Evolutionary conservation across 2,797 vertebrate genomes (phyloP), one percentile per base, ranked within the genome.

Genomic region (Gastrophryne carolinensis): DNA sequence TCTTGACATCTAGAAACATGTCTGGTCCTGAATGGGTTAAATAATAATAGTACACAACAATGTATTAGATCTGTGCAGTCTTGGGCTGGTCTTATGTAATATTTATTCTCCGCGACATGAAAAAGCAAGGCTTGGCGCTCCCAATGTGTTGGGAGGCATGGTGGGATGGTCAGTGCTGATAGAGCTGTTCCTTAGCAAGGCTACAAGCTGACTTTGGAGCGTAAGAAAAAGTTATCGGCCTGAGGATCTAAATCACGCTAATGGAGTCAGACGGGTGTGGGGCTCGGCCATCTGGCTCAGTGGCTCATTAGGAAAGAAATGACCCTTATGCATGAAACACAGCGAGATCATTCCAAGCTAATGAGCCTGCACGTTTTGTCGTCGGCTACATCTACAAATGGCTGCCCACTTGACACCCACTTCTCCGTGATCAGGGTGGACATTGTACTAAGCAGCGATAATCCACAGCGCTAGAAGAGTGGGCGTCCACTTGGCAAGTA

Each of bases 231-330:
- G 34, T 73, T 73, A 78, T 87, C 85, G 83, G 60, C 78, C 81
- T 80, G 71, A 80, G 85, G 80, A 70, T 75, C 79, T 85, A 82
- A 83, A 84, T 81, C 82, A 79, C 7, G 58, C 66, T 80, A 73
- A 82, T 80, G 72, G 64, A 65, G 73, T 73, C 37, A 67, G 67
- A 81, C 69, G 72, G 69, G 71, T 70, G 75, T 63, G 80, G 71
- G 81, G 53, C 82, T 79, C n/a, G 75, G 82, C 81, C 83, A 82
- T 84, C 82, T 86, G 83, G 80, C 69, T 85, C 76, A 73, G 73
- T 70, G 82, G 82, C 37, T 87, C 82, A 84, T 87, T 85, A 87
- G 81, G 65, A 81, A 83, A 81, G 78, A 86, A 89, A 83, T 83
- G 81, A 86, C 83, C 82, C 80, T 73, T 65, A 26, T 11, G 21